These are phyloP conservation scores for Tuberolachnus salignus DNA, from an alignment of 2,888 invertebrate species.

Conservation along the genomic window DNA sequence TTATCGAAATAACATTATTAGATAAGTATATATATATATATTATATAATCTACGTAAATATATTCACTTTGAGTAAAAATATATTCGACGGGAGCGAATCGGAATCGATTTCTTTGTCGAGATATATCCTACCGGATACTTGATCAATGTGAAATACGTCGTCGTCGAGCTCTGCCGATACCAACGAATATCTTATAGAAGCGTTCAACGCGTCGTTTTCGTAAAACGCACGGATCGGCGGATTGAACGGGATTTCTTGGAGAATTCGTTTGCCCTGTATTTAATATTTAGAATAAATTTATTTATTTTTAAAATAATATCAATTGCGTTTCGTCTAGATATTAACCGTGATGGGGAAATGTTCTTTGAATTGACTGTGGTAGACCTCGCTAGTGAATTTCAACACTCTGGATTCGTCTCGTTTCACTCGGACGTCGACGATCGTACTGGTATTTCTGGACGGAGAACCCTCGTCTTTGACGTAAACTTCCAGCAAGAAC, in stretches of 20 bases:
- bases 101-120: conserved; percentile 81
- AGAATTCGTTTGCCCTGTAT: conserved; percentile 74
- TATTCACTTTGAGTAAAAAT: conserved; percentile 68
- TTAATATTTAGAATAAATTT: background rate
- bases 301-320: conserved; percentile 24
- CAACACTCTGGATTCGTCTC: conserved; percentile 82
- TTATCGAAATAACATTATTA: background rate
- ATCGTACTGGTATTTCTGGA: conserved; percentile 75
- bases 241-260: conserved; percentile 72
- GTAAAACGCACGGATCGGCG: conserved; percentile 78
- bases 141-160: conserved; percentile 77
- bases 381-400: conserved; percentile 83
- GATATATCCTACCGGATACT: conserved; percentile 75
- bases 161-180: conserved; percentile 80
- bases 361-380: conserved; percentile 79
- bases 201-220: conserved; percentile 79
- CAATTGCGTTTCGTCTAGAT: background rate
- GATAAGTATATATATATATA: background rate
- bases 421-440: conserved; percentile 73
- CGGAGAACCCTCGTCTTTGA: conserved; percentile 85
- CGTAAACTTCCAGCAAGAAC: conserved; percentile 76
- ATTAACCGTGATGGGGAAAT: conserved; percentile 79
- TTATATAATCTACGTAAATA: background rate
- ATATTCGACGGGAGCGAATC: conserved; percentile 80
- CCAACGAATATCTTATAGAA: conserved; percentile 77